Base-by-base conservation (phyloP, 92 coral and sea anemone species). In the Ricordea florida region DNA sequence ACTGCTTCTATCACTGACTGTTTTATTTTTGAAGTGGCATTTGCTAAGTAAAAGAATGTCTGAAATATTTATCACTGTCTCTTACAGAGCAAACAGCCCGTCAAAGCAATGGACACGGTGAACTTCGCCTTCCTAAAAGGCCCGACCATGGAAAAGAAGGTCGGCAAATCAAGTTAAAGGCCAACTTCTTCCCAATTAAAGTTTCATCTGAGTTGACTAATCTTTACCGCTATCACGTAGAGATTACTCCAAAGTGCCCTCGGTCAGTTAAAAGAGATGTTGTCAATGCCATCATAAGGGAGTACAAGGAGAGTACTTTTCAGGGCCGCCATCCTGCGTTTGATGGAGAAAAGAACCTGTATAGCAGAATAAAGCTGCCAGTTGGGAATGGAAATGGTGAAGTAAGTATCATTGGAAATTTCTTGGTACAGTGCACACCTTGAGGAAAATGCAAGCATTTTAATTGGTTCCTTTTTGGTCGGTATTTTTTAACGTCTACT, bases 121-220 rank as follows among this genome's bases (percentile, higher is more conserved):
- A 46, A 1, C 37, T 56, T 13, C 84, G 23, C 4, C 91, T 74
- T 14, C 98, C 98, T 36, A 65, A 45, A 6, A 76, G 98, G 34
- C 98, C 98, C 10, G 90, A 46, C 53, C 75, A 72, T 79, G 94
- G 98, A 30, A 82, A 17, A 36, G 76, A n/a, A 41, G 98, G 98
- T 15, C 77, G 85, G 20, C 72, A 59, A 1, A 89, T 92, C 49
- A 69, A 44, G 14, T 64, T 92, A 3, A 80, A 49, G 18, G 83
- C 98, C 23, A 92, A 92, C 55, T 92, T 88, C 60, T 92, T 85
- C 46, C 59, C 45, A 21, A 43, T 92, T 4, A 72, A 44, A 23
- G 22, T 92, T 25, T 69, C 76, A 27, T 72, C 87, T 3, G 15
- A 7, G 4, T 47, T 80, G 9, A 69, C 85, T 33, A 79, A 38